These are phyloP conservation scores for Clamator glandarius DNA, from an alignment of 2,797 vertebrate genomes.

Conservation along the genomic window DNA sequence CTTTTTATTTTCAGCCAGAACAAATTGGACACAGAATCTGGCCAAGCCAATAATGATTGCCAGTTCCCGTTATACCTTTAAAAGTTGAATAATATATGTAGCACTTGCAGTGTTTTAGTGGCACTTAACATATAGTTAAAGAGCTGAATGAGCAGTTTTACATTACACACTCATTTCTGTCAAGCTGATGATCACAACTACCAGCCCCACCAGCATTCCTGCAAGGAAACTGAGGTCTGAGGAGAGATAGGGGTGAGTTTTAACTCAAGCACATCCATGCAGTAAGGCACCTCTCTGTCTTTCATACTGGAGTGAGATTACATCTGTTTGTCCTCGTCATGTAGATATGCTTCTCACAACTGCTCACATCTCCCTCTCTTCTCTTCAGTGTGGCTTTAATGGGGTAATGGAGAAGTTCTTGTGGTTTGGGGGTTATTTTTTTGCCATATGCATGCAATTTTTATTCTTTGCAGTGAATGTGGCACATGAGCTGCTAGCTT, in stretches of 20 bases:
- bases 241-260: not conserved
- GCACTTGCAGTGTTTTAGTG: slow-evolving; percentile 48
- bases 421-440: not conserved
- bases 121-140: not conserved
- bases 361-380: not conserved
- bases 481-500: not conserved
- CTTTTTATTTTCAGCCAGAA: slow-evolving; percentile 47
- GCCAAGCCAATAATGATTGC: slow-evolving; percentile 55
- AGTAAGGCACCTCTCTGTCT: not conserved
- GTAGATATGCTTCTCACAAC: not conserved
- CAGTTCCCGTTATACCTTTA: slow-evolving; percentile 54
- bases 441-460: not conserved
- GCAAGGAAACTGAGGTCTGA: not conserved
- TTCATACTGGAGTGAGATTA: not conserved
- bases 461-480: not conserved
- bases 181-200: not conserved
- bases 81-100: slow-evolving; percentile 48
- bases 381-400: not conserved
- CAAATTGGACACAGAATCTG: slow-evolving; percentile 35
- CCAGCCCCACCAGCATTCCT: not conserved
- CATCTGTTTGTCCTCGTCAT: not conserved
- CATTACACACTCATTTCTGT: not conserved
- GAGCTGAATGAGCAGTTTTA: slow-evolving; percentile 50
- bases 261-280: not conserved
- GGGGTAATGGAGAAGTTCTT: not conserved